Evolutionary conservation across 1,140 invertebrate species (phyloP).

Genomic region (Calycopis cecrops): DNA sequence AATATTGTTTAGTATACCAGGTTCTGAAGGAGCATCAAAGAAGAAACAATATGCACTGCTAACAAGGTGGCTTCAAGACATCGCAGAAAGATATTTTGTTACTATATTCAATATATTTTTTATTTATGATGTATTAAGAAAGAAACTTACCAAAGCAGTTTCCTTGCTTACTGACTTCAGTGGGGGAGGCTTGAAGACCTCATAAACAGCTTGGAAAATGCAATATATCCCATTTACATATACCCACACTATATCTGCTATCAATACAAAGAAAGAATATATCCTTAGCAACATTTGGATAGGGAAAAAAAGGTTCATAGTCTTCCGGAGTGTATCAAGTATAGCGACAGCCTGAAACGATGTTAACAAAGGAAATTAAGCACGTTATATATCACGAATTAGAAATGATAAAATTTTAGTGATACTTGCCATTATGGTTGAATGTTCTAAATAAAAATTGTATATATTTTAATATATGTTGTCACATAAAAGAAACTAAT

Average conservation of each 20-base stretch:
- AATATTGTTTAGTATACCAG: no score
- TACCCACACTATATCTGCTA: constrained; percentile 74
- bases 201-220: constrained; percentile 72
- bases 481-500: no score
- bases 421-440: no score
- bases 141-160: constrained; percentile 77
- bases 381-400: background rate
- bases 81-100: no score
- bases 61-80: no score
- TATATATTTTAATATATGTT: no score
- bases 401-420: background rate
- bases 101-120: no score
- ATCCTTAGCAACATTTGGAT: constrained; percentile 74
- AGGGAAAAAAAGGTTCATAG: constrained; percentile 55
- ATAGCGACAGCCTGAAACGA: constrained; percentile 40
- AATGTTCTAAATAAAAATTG: no score
- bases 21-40: no score
- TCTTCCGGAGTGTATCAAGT: constrained; percentile 32
- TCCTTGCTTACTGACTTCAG: constrained; percentile 77
- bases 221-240: constrained; percentile 72
- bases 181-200: constrained; percentile 74
- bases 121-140: constrained; percentile 1
- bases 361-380: constrained; percentile 12
- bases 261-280: constrained; percentile 75
- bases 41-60: no score